Base-by-base conservation (phyloP, 1,140 invertebrate species). In the Drosophila watanabei region DNA sequence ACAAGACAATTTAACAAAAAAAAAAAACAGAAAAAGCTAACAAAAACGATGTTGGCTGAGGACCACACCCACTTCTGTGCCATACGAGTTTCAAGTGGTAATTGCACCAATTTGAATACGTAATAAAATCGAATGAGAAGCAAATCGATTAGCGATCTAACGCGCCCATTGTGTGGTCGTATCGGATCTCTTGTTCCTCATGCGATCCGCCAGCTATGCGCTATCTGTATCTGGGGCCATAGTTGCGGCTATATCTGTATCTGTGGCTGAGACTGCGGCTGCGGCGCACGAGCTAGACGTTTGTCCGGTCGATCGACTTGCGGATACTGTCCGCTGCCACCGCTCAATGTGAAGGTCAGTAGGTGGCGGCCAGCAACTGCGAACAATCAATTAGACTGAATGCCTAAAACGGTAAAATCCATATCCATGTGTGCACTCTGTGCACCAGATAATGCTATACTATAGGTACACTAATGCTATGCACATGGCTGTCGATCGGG, bases 81-180 rank as follows among this genome's bases (percentile, higher is more conserved):
- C 78, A 89, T 86, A 90, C 86, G 69, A 73, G 86, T 88, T 90
- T 49, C 79, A 82, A 88, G 81, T 88, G 86, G 86, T 90, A 90
- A 90, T 90, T 90, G 86, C 86, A 90, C 86, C 87, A 90, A 90
- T 90, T 90, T 90, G 86, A 90, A 90, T 90, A 90, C 87, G 82
- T 85, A 82, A 90, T 90, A 90, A 90, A 90, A 85, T 80, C 79
- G 79, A 86, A 89, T 89, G 86, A 89, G 79, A 87, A 90, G 86
- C 87, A 90, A 90, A 90, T 90, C 86, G 87, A 90, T 90, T 90
- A 90, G 87, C 84, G 76, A 90, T 90, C 86, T 91, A 90, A 89
- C 86, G 86, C 86, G 86, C 86, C 86, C 86, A 89, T 88, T 88
- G 85, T 88, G 85, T 90, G 81, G 80, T 84, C 85, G 72, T 79